A percentile compares a stretch with the other conserved stretches of the same genome.
Evolutionary conservation across 2,797 vertebrate species (phyloP).

Genomic region (Meriones psammophilus): DNA sequence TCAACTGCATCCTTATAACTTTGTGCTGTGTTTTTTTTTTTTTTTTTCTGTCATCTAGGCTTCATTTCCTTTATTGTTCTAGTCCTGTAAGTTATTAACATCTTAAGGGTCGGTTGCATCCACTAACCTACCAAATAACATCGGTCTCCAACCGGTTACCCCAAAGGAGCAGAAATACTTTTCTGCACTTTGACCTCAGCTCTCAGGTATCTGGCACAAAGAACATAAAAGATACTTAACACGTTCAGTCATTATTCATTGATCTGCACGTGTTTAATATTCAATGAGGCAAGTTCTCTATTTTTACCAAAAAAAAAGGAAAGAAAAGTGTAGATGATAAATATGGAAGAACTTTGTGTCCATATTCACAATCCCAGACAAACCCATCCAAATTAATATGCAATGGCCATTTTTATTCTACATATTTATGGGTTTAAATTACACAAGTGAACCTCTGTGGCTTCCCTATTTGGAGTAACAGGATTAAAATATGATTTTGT

Average conservation of each 20-base stretch:
- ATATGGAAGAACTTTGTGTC: background rate
- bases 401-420: background rate
- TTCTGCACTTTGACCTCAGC: background rate
- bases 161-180: background rate
- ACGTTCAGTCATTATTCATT: conserved; percentile 7
- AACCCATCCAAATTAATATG: background rate
- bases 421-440: conserved; percentile 21
- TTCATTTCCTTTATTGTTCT: background rate
- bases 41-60: background rate
- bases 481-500: conserved; percentile 28
- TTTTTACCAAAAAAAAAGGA: background rate
- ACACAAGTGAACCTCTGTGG: conserved; percentile 4
- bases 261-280: background rate
- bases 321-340: conserved; percentile 1
- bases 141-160: background rate
- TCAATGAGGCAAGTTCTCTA: background rate
- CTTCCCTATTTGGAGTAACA: conserved; percentile 30
- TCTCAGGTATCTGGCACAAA: background rate
- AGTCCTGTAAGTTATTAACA: conserved; percentile 3
- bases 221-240: background rate
- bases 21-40: background rate
- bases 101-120: background rate
- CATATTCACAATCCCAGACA: background rate
- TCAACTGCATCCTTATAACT: background rate
- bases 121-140: background rate